These are phyloP conservation scores for Montipora efflorescens DNA, from an alignment of 64 coral and sea anemone genomes.

Conservation along the genomic window DNA sequence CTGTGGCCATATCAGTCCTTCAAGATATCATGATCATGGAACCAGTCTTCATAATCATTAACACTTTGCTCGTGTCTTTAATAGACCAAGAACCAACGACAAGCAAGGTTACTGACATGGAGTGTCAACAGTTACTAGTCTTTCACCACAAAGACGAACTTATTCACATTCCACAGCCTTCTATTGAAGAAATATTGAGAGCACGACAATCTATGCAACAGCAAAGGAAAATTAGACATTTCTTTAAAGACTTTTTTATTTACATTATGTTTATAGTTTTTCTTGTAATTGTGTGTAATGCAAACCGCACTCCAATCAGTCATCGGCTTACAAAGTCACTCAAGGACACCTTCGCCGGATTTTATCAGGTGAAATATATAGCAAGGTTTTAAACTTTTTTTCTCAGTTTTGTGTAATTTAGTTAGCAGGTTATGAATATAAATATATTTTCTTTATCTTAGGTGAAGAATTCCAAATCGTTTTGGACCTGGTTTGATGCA, in stretches of 20 bases:
- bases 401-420: too few relatives aligned
- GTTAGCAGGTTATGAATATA: too few relatives aligned
- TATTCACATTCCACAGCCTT: neutral
- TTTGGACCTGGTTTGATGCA: conserved; percentile 36
- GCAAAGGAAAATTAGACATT: conserved; percentile 55
- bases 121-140: neutral
- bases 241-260: conserved; percentile 11
- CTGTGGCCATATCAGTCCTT: conserved; percentile 59
- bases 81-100: conserved; percentile 27
- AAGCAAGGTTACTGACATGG: conserved; percentile 1
- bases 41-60: conserved; percentile 67
- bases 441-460: neutral
- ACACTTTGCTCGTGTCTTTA: conserved; percentile 38
- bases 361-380: conserved; percentile 42
- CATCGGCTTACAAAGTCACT: conserved; percentile 49
- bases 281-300: conserved; percentile 69
- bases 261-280: conserved; percentile 57
- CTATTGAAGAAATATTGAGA: neutral
- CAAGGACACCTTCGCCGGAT: conserved; percentile 36
- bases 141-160: neutral
- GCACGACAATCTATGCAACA: conserved; percentile 9
- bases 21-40: conserved; percentile 78
- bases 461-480: conserved; percentile 12
- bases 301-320: conserved; percentile 18
- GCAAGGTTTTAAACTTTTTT: too few relatives aligned